Conservation (phyloP, 2,113 vertebrate genomes). For the Sus scrofa region T2T-Sscrofa CM000829.6:52516001-52516500, state of each 20-base stretch:
- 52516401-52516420: neutral
- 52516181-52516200: neutral
- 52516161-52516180: neutral
- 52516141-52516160: slow-evolving; percentile 28
- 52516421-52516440: neutral
- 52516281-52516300: slow-evolving; percentile 55
- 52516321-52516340: neutral
- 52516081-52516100: neutral
- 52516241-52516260: neutral
- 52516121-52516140: neutral
- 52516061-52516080: fast-evolving
- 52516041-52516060: too few species aligned
- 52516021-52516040: neutral
- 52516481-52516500: slow-evolving; percentile 58
- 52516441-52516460: neutral
- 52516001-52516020: neutral
- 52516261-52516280: slow-evolving; percentile 20
- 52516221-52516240: neutral
- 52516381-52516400: slow-evolving; percentile 21
- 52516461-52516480: neutral
- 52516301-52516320: neutral
- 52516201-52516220: neutral
- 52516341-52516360: slow-evolving; percentile 3
- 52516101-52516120: neutral
- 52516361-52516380: slow-evolving; percentile 56